Conservation (phyloP, 1,140 invertebrate genomes). For the Hycleus cichorii region DNA sequence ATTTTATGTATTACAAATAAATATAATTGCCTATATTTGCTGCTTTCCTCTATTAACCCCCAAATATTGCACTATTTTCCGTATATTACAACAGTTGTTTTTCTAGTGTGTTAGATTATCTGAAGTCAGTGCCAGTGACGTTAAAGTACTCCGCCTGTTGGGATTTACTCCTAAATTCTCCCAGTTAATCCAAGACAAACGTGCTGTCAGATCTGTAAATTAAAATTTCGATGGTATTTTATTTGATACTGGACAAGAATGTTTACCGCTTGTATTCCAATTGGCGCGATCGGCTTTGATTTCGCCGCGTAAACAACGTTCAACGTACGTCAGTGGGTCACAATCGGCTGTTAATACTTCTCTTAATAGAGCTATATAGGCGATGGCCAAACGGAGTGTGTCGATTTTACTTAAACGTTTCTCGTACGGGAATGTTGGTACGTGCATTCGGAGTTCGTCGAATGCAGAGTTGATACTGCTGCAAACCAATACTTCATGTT, state of each 20-base stretch:
- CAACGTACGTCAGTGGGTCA: constrained; percentile 89
- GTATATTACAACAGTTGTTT: too few relatives aligned
- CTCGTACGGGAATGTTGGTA: constrained; percentile 98
- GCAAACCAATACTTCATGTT: constrained; percentile 44
- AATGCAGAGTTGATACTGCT: constrained; percentile 99
- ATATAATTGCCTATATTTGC: not conserved
- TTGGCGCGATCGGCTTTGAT: constrained; percentile 77
- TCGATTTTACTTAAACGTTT: constrained; percentile 97
- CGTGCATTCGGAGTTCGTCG: constrained; percentile 88
- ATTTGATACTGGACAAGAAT: not conserved
- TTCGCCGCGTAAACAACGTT: constrained; percentile 82
- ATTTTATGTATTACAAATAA: constrained; percentile 17
- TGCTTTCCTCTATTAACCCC: too few relatives aligned
- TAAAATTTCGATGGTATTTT: not conserved
- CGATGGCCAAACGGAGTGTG: constrained; percentile 89
- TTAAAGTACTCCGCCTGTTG: constrained; percentile 70
- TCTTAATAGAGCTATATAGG: constrained; percentile 89
- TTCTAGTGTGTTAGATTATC: constrained; percentile 43
- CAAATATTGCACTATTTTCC: too few relatives aligned
- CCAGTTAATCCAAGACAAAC: constrained; percentile 99
- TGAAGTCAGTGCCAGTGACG: constrained; percentile 69
- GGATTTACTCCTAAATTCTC: constrained; percentile 93
- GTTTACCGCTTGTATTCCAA: constrained; percentile 91
- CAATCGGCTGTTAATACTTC: constrained; percentile 86
- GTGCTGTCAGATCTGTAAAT: constrained; percentile 85